Conservation (phyloP, 2,888 invertebrate genomes). For the Trachelus troglodyta region DNA sequence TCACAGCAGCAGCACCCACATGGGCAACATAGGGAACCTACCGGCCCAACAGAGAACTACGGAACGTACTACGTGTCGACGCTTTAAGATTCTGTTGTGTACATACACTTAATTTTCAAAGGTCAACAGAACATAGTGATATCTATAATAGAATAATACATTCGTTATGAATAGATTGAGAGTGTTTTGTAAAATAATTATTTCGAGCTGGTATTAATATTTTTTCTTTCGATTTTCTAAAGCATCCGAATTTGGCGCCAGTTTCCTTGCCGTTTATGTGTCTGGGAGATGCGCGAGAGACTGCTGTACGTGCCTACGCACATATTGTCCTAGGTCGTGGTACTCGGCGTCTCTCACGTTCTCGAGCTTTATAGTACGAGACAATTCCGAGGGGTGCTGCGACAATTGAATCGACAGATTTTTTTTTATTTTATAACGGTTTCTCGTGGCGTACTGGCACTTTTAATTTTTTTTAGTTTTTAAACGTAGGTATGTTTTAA, state of each 20-base stretch:
- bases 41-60: neutral
- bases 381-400: neutral
- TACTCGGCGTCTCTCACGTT: neutral
- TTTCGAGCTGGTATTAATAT: neutral
- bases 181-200: neutral
- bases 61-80: neutral
- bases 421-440: neutral
- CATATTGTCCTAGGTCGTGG: neutral
- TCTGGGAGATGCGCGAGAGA: neutral
- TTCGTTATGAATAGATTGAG: neutral
- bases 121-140: neutral
- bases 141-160: neutral
- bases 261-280: neutral
- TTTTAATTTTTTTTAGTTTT: neutral
- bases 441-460: neutral
- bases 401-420: neutral
- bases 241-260: neutral
- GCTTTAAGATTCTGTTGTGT: neutral
- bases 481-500: neutral
- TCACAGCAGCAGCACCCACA: neutral
- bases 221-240: neutral
- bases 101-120: neutral
- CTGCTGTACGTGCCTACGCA: neutral
- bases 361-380: neutral
- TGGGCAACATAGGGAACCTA: neutral